Base-by-base conservation (phyloP, 2,888 invertebrate species). In the Macrosiphum euphorbiae region DNA sequence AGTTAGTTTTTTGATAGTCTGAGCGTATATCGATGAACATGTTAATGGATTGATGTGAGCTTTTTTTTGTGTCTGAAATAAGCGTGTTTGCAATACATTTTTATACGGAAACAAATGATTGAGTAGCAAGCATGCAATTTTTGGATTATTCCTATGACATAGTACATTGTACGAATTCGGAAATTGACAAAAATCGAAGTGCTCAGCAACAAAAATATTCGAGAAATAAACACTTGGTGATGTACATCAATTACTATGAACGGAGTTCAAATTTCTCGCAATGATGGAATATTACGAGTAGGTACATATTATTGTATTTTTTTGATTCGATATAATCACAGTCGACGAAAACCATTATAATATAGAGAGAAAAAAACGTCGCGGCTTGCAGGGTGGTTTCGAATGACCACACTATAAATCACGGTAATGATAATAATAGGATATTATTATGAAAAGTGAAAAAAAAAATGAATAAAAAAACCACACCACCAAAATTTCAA, bases 361-460 rank as follows among this genome's bases (percentile, higher is more conserved):
- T n/a, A 16, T 16, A n/a, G 16, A n/a, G 1, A 26, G 1, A 67
- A 67, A 67, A 67, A 35, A 67, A 67, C 67, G n/a, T 67, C 67
- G n/a, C 20, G 67, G 67, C 67, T 86, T 47, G 16, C 86, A 86
- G 47, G 86, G 86, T 86, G 86, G 86, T 86, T 86, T 86, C 28
- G n/a, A 86, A 86, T 47, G 47, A 44, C 47, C 86, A n/a, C 47
- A 86, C 47, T 44, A 86, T 86, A 86, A n/a, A 86, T 47, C 86
- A 47, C n/a, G 47, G 86, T 50, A 86, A 86, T 86, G n/a, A 86
- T 67, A 67, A 67, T 35, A 67, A 67, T n/a, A 67, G 67, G 67
- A 67, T n/a, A 61, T 61, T n/a, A 61, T 61, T 47, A 47, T 28
- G 11, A 28, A n/a, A 67, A 3, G n/a, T n/a, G 13, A 35, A 35